Percentiles rank a stretch among this genome's conserved stretches.
Evolutionary conservation across 2,797 vertebrate species (phyloP).

Genomic region (Champsocephalus esox): DNA sequence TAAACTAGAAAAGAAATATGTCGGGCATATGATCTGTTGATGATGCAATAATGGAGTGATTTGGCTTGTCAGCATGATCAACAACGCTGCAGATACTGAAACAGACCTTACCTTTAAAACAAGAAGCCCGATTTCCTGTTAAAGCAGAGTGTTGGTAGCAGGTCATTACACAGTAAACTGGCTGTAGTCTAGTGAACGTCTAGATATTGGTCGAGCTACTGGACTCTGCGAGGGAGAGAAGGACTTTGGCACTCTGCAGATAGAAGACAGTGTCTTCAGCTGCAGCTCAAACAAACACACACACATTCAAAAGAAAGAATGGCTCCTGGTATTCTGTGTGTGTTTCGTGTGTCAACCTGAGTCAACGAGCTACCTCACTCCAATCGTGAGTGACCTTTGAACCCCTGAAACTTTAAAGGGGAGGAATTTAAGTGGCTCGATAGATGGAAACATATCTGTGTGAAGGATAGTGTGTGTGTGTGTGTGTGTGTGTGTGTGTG

Average conservation of each 20-base stretch:
- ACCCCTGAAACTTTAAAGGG: constrained; percentile 19
- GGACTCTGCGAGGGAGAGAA: constrained; percentile 43
- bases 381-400: constrained; percentile 22
- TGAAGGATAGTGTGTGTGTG: constrained; percentile 2
- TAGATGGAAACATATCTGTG: not conserved
- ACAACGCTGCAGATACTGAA: constrained; percentile 38
- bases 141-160: constrained; percentile 17
- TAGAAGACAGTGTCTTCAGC: constrained; percentile 31
- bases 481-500: not conserved
- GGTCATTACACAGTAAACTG: constrained; percentile 14
- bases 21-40: constrained; percentile 20
- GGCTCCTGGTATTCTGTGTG: constrained; percentile 42
- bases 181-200: constrained; percentile 15
- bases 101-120: constrained; percentile 26
- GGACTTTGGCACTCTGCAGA: constrained; percentile 59
- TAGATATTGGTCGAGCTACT: constrained; percentile 24
- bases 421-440: constrained; percentile 23
- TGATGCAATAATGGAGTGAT: constrained; percentile 22
- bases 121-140: not conserved
- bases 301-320: constrained; percentile 16
- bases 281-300: constrained; percentile 43
- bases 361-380: constrained; percentile 50
- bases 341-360: constrained; percentile 50
- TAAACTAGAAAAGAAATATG: constrained; percentile 62
- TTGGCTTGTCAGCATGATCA: constrained; percentile 35